Evolutionary conservation across 2,888 invertebrate species (phyloP).

Genomic region (Dyspetes luteomarginatus): DNA sequence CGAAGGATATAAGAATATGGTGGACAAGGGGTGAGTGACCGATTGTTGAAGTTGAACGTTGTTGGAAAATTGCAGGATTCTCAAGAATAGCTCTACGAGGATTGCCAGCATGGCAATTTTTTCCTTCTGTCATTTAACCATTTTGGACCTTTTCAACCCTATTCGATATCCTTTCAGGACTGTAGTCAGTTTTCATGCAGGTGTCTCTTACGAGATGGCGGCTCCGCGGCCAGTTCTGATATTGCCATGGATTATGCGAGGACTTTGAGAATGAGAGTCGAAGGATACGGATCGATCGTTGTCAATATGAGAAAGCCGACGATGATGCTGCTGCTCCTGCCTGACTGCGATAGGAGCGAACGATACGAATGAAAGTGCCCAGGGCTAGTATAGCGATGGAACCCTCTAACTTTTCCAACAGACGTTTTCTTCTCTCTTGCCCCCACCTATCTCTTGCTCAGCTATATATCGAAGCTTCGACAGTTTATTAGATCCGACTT

Average conservation of each 20-base stretch:
- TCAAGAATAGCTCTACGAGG: slow-evolving; percentile 23
- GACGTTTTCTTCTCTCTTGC: slow-evolving; percentile 26
- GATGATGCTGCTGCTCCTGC: slow-evolving; percentile 54
- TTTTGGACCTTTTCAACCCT: slow-evolving; percentile 21
- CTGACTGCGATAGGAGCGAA: slow-evolving; percentile 44
- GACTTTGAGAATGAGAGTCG: slow-evolving; percentile 51
- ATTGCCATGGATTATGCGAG: slow-evolving; percentile 76
- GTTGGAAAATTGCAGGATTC: slow-evolving; percentile 23
- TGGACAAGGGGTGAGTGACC: background rate
- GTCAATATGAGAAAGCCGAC: slow-evolving; percentile 73
- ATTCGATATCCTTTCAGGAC: slow-evolving; percentile 33
- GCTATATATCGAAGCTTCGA: slow-evolving; percentile 24
- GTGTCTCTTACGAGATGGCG: slow-evolving; percentile 76
- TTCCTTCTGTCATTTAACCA: slow-evolving; percentile 22
- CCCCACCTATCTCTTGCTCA: slow-evolving; percentile 4
- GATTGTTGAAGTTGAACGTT: slow-evolving; percentile 24
- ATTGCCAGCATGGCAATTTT: slow-evolving; percentile 12
- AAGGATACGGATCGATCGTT: slow-evolving; percentile 76
- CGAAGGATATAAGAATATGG: background rate
- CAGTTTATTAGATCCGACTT: slow-evolving; percentile 72
- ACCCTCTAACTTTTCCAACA: slow-evolving; percentile 9
- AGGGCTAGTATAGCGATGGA: slow-evolving; percentile 28
- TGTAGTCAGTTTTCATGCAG: slow-evolving; percentile 65
- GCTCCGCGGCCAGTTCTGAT: slow-evolving; percentile 74
- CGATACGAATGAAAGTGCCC: slow-evolving; percentile 34